Base-by-base conservation (phyloP, 2,888 invertebrate species). In the Apodemia mormo region DNA sequence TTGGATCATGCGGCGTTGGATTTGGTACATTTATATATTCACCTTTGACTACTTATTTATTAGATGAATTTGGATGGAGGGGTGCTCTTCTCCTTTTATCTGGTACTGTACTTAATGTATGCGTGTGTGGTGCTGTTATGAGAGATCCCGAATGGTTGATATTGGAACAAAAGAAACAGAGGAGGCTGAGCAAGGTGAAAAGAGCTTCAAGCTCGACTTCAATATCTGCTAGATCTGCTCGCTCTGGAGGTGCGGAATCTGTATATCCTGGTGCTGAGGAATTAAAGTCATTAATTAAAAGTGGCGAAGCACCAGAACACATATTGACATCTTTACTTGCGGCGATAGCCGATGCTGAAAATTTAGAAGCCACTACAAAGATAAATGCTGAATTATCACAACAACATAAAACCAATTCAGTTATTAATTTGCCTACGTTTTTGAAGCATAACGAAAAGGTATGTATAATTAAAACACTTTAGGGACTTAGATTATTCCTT, bases 21-120 rank as follows among this genome's bases (percentile, higher is more conserved):
- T 96, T 97, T 74, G 98, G 98, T 37, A 98, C 98, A 0, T 97
- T 98, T 80, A 91, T 98, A 14, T 97, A 97, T 85, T 97, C 98
- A 10, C 97, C 97, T 0, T 90, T 98, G 79, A 97, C 97, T 0
- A 95, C 96, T 66, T 96, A 94, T 85, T 94, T 97, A 75, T 94
- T 98, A 68, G 94, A 95, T 54, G 94, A 95, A 75, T 98, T 94
- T 84, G 96, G 96, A 30, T 98, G 98, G 98, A 94, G 97, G 76
- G 96, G 97, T 43, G 95, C 97, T 5, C 94, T 96, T 12, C 84
- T 97, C 6, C 92, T 98, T 14, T 88, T 98, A 71, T 96, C 97
- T 9, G 98, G 97, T 70, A 96, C 97, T 58, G 96, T 98, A 89
- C 94, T 98, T 80, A 96, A 97, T 87, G 96, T 97, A 81, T 97